phyloP scores from a whole-genome alignment of 2,113 vertebrate species.

The Gadus chalcogrammus region DNA sequence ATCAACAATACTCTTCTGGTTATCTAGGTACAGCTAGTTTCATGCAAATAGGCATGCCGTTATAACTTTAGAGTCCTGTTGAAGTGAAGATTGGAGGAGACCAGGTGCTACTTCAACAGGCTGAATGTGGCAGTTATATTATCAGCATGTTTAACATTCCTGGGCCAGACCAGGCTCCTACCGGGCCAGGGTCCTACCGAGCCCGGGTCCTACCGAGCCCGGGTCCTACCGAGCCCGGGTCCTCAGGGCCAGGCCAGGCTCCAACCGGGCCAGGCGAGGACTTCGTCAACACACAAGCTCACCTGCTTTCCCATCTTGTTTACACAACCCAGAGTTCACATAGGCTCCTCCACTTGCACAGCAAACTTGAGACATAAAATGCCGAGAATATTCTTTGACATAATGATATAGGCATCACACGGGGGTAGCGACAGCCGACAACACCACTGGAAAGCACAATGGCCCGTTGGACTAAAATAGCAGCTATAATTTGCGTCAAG shows the following conservation, averaged over 20 bases:
- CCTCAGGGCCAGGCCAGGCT: not conserved
- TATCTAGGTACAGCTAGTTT: not conserved
- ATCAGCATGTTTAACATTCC: constrained; percentile 57
- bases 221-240: too few relatives aligned
- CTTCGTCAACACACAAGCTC: too few relatives aligned
- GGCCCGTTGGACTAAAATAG: not conserved
- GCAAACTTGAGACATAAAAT: not conserved
- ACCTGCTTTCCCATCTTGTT: not conserved
- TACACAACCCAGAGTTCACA: not conserved
- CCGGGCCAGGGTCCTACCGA: constrained; percentile 3
- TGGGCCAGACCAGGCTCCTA: constrained; percentile 34
- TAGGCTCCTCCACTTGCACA: not conserved
- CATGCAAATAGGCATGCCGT: too few relatives aligned
- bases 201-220: constrained; percentile 8
- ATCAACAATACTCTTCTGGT: not conserved
- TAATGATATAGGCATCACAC: too few relatives aligned
- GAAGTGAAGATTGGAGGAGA: not conserved
- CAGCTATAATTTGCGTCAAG: constrained; percentile 28
- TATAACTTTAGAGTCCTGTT: not conserved
- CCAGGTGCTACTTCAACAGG: constrained; percentile 2
- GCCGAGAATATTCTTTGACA: too few relatives aligned
- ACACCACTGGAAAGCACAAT: constrained; percentile 28
- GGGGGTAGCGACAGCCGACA: too few relatives aligned
- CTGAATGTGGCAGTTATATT: constrained; percentile 45
- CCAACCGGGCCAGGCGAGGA: not conserved